A percentile compares a stretch with the other conserved stretches of the same genome.
These are phyloP conservation scores for Proterorhinus semilunaris DNA, from an alignment of 2,113 vertebrate species.

Conservation along the genomic window DNA sequence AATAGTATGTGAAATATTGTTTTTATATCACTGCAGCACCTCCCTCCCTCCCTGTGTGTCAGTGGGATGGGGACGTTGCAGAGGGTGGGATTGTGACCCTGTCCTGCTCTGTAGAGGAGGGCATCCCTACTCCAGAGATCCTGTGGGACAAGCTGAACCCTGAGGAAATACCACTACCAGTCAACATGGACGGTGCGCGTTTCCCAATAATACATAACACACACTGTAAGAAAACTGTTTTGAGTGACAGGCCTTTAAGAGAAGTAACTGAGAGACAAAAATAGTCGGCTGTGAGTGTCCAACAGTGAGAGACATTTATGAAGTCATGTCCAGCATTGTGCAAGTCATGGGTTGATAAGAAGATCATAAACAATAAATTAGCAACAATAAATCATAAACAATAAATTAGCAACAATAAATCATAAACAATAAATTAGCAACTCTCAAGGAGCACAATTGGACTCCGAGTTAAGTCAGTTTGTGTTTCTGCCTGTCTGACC, in stretches of 20 bases:
- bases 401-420: too few relatives aligned
- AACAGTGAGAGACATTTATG: too few relatives aligned
- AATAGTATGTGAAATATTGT: not conserved
- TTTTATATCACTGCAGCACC: slow-evolving; percentile 60
- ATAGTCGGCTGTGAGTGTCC: too few relatives aligned
- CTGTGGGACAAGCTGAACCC: slow-evolving; percentile 77
- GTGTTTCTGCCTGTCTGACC: not conserved
- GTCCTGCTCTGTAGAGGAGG: slow-evolving; percentile 73
- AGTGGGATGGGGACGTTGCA: slow-evolving; percentile 68
- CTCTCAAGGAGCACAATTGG: too few relatives aligned
- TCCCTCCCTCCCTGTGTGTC: slow-evolving; percentile 75
- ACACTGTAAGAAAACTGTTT: too few relatives aligned
- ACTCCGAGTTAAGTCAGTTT: not conserved
- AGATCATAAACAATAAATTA: too few relatives aligned
- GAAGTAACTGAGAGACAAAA: too few relatives aligned
- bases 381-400: too few relatives aligned
- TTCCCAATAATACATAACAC: not conserved
- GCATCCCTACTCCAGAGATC: slow-evolving; percentile 73
- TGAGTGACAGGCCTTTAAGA: too few relatives aligned
- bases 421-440: too few relatives aligned
- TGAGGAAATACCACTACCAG: slow-evolving; percentile 62
- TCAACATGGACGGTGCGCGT: slow-evolving; percentile 72
- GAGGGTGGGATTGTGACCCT: slow-evolving; percentile 73
- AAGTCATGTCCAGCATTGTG: too few relatives aligned
- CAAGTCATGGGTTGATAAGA: too few relatives aligned